A percentile compares a stretch with the other conserved stretches of the same genome.
phyloP scores from a whole-genome alignment of 2,113 vertebrate species.

The Anas platyrhynchos region DNA sequence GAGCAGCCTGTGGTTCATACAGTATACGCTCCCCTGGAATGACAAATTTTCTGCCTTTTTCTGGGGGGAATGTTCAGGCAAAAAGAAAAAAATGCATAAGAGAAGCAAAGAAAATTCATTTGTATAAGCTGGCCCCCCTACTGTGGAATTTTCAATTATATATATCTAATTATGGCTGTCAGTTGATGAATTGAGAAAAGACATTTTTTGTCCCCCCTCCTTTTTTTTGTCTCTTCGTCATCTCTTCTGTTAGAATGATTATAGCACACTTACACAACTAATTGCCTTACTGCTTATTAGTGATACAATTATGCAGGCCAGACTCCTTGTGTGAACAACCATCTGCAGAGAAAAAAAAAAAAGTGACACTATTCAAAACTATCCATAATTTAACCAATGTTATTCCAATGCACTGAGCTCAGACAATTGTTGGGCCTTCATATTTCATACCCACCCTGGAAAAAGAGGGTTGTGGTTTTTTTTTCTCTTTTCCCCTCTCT shows the following conservation, averaged over 20 bases:
- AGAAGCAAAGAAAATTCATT: constrained; percentile 86
- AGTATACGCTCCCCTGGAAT: constrained; percentile 78
- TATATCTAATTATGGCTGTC: constrained; percentile 98
- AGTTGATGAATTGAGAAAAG: constrained; percentile 90
- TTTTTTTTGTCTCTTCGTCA: constrained; percentile 89
- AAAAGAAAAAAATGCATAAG: constrained; percentile 82
- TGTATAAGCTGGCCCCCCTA: constrained; percentile 84
- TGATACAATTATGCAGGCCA: constrained; percentile 98
- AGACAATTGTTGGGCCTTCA: constrained; percentile 84
- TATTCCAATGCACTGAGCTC: constrained; percentile 86
- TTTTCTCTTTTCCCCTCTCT: constrained; percentile 16
- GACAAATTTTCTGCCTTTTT: constrained; percentile 79
- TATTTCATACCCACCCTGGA: constrained; percentile 89
- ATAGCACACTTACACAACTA: constrained; percentile 98
- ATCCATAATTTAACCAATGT: constrained; percentile 97
- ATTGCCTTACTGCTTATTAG: constrained; percentile 99
- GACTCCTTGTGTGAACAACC: constrained; percentile 94
- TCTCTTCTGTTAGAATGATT: constrained; percentile 95
- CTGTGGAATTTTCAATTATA: constrained; percentile 92
- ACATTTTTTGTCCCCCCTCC: constrained; percentile 88
- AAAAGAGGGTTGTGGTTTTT: constrained; percentile 75
- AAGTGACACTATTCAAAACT: constrained; percentile 93
- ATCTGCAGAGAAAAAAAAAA: constrained; percentile 87
- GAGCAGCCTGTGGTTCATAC: constrained; percentile 74
- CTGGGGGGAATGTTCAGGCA: constrained; percentile 72